Percentiles rank a stretch among this genome's conserved stretches.
Conservation (phyloP, 2,113 vertebrate genomes). For the Rousettus leschenaultii region DNA sequence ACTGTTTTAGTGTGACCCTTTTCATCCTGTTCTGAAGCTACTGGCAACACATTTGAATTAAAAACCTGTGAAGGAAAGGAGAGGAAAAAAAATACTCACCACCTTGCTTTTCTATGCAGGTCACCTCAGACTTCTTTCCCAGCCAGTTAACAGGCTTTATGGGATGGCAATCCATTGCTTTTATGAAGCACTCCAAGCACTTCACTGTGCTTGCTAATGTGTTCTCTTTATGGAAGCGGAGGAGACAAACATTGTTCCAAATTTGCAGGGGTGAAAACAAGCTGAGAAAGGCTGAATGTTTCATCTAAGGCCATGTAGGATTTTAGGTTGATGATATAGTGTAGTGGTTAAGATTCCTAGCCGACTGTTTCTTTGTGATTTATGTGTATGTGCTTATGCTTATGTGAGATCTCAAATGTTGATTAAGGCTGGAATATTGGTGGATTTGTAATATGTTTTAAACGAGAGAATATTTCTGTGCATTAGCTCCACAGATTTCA, state of each 20-base stretch:
- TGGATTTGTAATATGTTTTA: slow-evolving; percentile 13
- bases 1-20: background rate
- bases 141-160: background rate
- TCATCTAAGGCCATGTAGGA: background rate
- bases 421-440: background rate
- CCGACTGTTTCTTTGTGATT: background rate
- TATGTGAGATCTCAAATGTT: background rate
- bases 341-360: background rate
- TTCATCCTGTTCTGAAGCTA: background rate
- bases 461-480: background rate
- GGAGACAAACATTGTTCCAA: background rate
- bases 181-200: background rate
- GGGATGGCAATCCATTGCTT: background rate
- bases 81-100: background rate
- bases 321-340: background rate
- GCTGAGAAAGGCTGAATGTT: background rate
- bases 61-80: slow-evolving; percentile 4
- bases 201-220: background rate
- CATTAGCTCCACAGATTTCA: background rate
- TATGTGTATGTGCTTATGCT: background rate
- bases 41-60: background rate
- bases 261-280: background rate
- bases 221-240: background rate
- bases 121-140: background rate
- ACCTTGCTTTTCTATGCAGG: background rate